A percentile compares a stretch with the other conserved stretches of the same genome.
phyloP scores from a whole-genome alignment of 37 sponge, comb jelly and placozoan genomes.

The Chondrilla cf. caribensis region DNA sequence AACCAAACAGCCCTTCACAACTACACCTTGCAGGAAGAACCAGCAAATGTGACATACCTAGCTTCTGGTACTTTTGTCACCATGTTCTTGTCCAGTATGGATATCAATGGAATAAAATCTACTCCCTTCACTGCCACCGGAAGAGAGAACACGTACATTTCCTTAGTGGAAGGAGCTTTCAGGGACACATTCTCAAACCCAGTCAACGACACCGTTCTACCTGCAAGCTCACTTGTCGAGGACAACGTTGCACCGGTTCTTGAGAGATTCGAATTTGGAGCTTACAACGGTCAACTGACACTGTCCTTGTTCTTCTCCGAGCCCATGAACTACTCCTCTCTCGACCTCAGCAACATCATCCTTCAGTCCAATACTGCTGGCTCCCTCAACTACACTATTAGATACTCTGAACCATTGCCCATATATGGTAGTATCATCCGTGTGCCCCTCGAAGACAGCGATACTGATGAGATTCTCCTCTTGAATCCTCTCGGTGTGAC shows the following conservation, averaged over 20 bases:
- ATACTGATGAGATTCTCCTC: constrained; percentile 6
- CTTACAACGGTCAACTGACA: constrained; percentile 63
- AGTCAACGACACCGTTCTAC: constrained; percentile 25
- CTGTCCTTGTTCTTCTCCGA: constrained; percentile 75
- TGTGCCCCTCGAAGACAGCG: constrained; percentile 57
- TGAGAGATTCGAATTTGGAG: constrained; percentile 67
- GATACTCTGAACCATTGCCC: constrained; percentile 18
- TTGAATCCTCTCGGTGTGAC: constrained; percentile 32
- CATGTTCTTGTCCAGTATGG: constrained; percentile 19
- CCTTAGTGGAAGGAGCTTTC: constrained; percentile 19
- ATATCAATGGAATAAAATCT: constrained; percentile 69
- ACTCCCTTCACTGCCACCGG: constrained; percentile 49
- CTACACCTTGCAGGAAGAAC: constrained; percentile 29
- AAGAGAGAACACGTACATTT: constrained; percentile 39
- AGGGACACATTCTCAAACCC: constrained; percentile 48
- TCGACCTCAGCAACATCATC: constrained; percentile 39
- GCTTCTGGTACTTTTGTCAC: neutral
- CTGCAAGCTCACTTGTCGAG: constrained; percentile 17
- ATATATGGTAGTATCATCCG: constrained; percentile 52
- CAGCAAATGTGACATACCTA: constrained; percentile 5
- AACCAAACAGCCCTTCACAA: constrained; percentile 5
- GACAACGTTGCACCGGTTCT: constrained; percentile 54
- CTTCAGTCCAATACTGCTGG: constrained; percentile 41
- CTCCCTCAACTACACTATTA: constrained; percentile 35
- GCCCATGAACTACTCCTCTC: constrained; percentile 54